Conservation (phyloP, 2,113 vertebrate species). For the Neomonachus schauinslandi region DNA sequence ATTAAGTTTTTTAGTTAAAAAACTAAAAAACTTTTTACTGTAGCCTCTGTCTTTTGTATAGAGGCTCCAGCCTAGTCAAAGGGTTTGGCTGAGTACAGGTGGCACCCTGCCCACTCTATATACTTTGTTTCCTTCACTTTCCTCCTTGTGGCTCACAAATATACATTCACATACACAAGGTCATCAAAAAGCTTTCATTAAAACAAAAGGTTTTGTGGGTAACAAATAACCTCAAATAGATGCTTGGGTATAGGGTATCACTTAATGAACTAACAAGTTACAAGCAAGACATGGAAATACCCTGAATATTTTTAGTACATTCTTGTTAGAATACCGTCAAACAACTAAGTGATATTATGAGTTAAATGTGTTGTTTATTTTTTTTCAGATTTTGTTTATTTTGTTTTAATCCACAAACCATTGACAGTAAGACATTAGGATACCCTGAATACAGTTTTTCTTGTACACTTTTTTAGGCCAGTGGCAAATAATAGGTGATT, state of each 20-base stretch:
- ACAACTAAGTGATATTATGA: neutral
- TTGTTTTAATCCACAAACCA: neutral
- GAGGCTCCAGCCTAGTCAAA: neutral
- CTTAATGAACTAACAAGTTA: neutral
- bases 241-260: neutral
- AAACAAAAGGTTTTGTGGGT: neutral
- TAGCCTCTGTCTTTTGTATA: neutral
- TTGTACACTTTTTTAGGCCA: neutral
- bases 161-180: neutral
- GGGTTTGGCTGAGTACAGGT: neutral
- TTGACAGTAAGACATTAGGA: neutral
- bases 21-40: neutral
- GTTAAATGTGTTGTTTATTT: neutral
- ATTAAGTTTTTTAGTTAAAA: no score
- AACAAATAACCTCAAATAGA: neutral
- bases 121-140: neutral
- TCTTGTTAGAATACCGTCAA: neutral
- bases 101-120: rapidly evolving
- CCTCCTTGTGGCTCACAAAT: neutral
- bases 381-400: neutral
- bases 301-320: neutral
- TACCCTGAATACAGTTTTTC: neutral
- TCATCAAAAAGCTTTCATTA: neutral
- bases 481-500: neutral
- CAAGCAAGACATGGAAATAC: neutral